A percentile compares a stretch with the other conserved stretches of the same genome.
These are phyloP conservation scores for Exephanes ischioxanthus DNA, from an alignment of 2,888 invertebrate genomes.

Conservation along the genomic window DNA sequence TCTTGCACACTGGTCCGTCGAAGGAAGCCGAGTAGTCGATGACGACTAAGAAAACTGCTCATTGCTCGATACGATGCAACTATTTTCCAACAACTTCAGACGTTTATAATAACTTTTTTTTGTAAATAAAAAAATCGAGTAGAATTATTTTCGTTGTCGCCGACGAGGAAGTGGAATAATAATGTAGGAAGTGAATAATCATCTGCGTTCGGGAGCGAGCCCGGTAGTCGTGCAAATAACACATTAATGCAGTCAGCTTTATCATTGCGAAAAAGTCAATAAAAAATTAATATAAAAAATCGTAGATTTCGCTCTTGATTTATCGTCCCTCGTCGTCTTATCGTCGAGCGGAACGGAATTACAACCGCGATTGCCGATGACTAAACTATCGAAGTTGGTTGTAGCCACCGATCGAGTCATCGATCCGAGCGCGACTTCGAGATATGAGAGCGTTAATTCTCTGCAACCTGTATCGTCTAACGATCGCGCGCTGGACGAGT, in stretches of 20 bases:
- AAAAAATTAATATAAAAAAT: not conserved
- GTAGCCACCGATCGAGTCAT: slow-evolving; percentile 54
- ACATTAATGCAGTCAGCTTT: slow-evolving; percentile 23
- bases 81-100: not conserved
- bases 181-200: not conserved
- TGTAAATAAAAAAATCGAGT: not conserved
- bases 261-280: slow-evolving; percentile 2
- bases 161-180: not conserved
- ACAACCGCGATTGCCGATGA: slow-evolving; percentile 61
- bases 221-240: slow-evolving; percentile 22
- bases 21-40: not conserved
- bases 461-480: slow-evolving; percentile 43
- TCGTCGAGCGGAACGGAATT: slow-evolving; percentile 53
- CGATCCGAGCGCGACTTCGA: slow-evolving; percentile 51
- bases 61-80: not conserved
- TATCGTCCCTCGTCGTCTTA: slow-evolving; percentile 55
- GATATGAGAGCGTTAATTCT: slow-evolving; percentile 49
- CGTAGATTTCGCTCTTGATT: slow-evolving; percentile 52
- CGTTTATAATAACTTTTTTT: not conserved
- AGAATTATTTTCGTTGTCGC: slow-evolving; percentile 5
- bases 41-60: not conserved
- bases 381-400: slow-evolving; percentile 32
- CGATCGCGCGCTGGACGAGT: slow-evolving; percentile 19
- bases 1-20: not conserved
- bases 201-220: not conserved